phyloP scores from a whole-genome alignment of 2,113 vertebrate genomes.

The Atrichornis clamosus region DNA sequence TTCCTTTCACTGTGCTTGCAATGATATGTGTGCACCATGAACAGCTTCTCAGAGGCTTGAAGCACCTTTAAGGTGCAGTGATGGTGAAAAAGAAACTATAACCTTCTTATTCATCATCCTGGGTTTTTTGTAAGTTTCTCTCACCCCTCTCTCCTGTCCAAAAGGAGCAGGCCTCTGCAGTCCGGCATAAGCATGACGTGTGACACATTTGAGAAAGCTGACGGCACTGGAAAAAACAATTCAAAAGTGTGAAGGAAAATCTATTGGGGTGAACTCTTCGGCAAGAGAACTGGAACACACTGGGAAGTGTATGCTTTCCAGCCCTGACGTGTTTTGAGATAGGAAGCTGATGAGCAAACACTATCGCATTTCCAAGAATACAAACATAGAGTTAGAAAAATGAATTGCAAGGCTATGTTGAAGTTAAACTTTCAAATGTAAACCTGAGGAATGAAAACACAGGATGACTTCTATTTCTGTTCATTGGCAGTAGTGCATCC shows the following conservation, averaged over 20 bases:
- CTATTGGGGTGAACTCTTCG: background rate
- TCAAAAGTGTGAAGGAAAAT: background rate
- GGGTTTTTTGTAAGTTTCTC: background rate
- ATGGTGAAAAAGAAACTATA: background rate
- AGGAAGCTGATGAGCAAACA: slow-evolving; percentile 24
- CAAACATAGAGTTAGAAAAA: background rate
- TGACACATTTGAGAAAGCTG: slow-evolving; percentile 26
- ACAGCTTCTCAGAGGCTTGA: background rate
- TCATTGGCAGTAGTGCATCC: background rate
- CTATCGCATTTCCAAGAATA: background rate
- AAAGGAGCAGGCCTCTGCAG: background rate
- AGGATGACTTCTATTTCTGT: background rate
- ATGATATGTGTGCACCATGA: background rate
- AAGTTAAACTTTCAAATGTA: background rate
- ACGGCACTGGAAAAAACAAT: background rate
- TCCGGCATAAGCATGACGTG: background rate
- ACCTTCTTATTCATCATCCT: background rate
- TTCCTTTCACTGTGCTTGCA: background rate
- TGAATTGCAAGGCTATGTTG: background rate
- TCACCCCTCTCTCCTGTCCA: background rate
- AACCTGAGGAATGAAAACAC: background rate
- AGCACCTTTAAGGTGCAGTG: background rate
- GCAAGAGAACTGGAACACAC: background rate
- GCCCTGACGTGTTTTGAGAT: background rate
- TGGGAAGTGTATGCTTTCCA: background rate